A percentile compares a stretch with the other conserved stretches of the same genome.
These are phyloP conservation scores for Neosilurus hyrtlii DNA, from an alignment of 2,797 vertebrate genomes.

Conservation along the genomic window DNA sequence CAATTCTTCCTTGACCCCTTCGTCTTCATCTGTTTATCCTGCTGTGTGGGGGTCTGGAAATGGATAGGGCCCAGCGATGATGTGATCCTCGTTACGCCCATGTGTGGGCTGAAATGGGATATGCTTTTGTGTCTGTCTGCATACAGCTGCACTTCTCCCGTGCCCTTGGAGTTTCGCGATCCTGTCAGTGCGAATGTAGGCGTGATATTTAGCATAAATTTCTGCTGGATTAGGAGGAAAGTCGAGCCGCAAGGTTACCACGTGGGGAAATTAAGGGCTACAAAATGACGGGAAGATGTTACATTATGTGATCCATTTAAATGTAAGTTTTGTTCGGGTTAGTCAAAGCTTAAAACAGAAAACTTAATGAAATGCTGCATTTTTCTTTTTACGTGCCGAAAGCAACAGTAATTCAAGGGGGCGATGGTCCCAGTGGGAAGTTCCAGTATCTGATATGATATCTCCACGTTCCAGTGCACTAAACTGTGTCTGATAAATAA, in stretches of 20 bases:
- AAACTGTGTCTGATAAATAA: conserved; percentile 23
- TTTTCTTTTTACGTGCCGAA: neutral
- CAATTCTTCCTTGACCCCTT: conserved; percentile 37
- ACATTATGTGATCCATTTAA: neutral
- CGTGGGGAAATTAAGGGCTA: neutral
- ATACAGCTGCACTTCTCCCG: conserved; percentile 21
- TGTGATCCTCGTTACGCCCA: conserved; percentile 11
- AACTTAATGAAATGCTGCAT: neutral
- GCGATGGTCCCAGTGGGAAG: conserved; percentile 10
- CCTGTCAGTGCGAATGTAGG: conserved; percentile 11
- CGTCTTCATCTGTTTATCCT: conserved; percentile 47
- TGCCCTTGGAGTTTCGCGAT: neutral
- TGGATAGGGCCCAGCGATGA: conserved; percentile 38
- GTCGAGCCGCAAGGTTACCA: neutral
- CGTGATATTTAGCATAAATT: conserved; percentile 25
- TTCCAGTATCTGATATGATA: conserved; percentile 15
- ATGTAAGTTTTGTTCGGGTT: neutral
- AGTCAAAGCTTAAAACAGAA: neutral
- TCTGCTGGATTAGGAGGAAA: conserved; percentile 5
- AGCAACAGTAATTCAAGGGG: neutral
- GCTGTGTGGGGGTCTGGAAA: conserved; percentile 31
- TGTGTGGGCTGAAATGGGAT: conserved; percentile 23
- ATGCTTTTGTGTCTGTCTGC: conserved; percentile 29
- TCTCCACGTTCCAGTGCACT: neutral
- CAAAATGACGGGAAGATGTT: neutral